Evolutionary conservation across 92 coral and sea anemone genomes (phyloP).

Genomic region (Isaurus tuberculatus): DNA sequence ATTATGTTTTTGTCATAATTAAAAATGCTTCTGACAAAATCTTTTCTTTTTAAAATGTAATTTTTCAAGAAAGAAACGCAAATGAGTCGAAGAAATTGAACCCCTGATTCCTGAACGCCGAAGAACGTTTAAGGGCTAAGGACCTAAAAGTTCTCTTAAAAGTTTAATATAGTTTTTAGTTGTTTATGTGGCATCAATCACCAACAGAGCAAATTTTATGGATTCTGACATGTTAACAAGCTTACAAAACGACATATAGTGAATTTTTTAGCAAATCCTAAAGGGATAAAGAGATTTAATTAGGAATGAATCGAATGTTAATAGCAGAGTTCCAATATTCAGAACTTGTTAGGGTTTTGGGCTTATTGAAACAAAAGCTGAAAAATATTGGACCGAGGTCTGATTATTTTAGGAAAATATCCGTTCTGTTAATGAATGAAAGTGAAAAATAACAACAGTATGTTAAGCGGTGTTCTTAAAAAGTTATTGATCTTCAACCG

Average conservation of each 20-base stretch:
- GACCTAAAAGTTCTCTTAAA: too few species aligned
- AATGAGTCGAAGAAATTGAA: too few species aligned
- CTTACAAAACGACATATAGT: background rate
- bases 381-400: background rate
- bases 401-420: background rate
- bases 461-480: background rate
- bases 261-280: conserved; percentile 2
- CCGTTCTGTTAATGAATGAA: background rate
- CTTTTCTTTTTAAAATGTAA: too few species aligned
- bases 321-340: background rate
- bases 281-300: background rate
- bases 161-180: too few species aligned
- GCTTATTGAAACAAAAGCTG: background rate
- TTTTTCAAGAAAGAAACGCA: too few species aligned
- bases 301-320: background rate
- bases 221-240: background rate
- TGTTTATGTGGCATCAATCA: too few species aligned
- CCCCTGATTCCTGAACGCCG: too few species aligned
- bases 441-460: conserved; percentile 4
- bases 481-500: conserved; percentile 2
- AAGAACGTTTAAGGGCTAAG: too few species aligned
- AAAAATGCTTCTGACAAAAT: too few species aligned
- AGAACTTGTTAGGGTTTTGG: background rate
- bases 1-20: too few species aligned
- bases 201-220: conserved; percentile 1